Base-by-base conservation (phyloP, 2,797 vertebrate species). In the Alectoris magna region DNA sequence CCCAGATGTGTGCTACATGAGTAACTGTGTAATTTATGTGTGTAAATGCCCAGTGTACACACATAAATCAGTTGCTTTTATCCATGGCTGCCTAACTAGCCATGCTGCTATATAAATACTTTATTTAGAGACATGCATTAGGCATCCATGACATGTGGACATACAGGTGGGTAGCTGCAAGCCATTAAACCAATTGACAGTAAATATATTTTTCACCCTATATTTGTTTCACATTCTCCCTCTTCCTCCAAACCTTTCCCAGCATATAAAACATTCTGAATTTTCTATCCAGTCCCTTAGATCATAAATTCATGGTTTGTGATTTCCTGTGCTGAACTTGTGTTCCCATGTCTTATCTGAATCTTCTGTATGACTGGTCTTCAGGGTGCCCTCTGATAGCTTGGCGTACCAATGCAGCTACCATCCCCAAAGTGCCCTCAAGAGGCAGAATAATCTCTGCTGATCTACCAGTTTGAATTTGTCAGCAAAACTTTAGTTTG, bases 11-110 rank as follows among this genome's bases (percentile, higher is more conserved):
- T 18, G 43, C 36, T 43, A 8, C n/a, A 36, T 36, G 63, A 94
- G 39, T 64, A 80, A 64, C 76, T 72, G 39, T 46, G 34, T 84
- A 58, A 90, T 90, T 95, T 90, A 74, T 68, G 49, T 70, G 41
- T 53, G 34, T 43, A 83, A 77, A 80, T 74, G 36, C 31, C 49
- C 34, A 22, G 5, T 43, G 66, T 66, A 21, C 34, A 84, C 82
- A 67, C 73, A 76, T 91, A 91, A 93, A 93, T 95, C 82, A 84
- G 36, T 19, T 73, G 38, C 34, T 94, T 58, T 89, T 64, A 81
- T 82, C 73, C 70, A 76, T 0, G 9, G 53, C 68, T 92, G 76
- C 43, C 38, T 86, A 87, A 43, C 39, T 89, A 74, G 24, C 67
- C 3, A 1, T 39, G 17, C 49, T 94, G 36, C 76, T 38, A 64